Conservation (phyloP, 2,113 vertebrate genomes). For the Brevimyrus niger region DNA sequence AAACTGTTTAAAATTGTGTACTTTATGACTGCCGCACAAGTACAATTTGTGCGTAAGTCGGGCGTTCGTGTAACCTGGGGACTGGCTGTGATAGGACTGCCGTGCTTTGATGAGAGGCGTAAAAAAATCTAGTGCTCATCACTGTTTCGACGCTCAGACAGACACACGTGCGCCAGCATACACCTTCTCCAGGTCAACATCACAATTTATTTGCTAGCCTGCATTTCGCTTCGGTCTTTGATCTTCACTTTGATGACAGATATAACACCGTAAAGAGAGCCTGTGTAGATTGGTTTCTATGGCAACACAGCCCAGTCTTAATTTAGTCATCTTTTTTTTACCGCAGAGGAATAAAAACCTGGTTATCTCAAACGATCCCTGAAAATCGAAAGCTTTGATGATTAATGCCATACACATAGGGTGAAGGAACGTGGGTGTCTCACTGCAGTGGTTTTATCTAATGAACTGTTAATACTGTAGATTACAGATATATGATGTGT, state of each 20-base stretch:
- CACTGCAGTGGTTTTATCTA: slow-evolving; percentile 6
- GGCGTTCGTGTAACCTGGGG: neutral
- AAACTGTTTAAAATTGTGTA: neutral
- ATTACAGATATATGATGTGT: neutral
- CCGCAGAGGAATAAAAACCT: slow-evolving; percentile 41
- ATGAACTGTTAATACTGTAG: slow-evolving; percentile 4
- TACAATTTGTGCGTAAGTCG: neutral
- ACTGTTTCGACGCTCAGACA: neutral
- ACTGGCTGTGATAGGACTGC: neutral
- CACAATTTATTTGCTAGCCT: neutral
- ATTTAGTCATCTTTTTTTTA: slow-evolving; percentile 54
- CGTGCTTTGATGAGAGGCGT: neutral
- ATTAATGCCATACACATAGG: slow-evolving; percentile 23
- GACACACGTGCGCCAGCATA: neutral
- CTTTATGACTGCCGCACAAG: neutral
- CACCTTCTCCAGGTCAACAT: neutral
- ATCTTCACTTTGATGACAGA: slow-evolving; percentile 6
- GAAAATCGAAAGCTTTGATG: slow-evolving; percentile 56
- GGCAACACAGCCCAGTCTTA: slow-evolving; percentile 59
- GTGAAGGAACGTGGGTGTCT: neutral
- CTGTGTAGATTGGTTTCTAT: slow-evolving; percentile 53
- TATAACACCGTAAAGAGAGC: slow-evolving; percentile 2
- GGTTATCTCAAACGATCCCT: slow-evolving; percentile 42
- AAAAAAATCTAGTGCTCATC: neutral
- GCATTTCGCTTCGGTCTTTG: slow-evolving; percentile 3